A percentile compares a stretch with the other conserved stretches of the same genome.
Evolutionary conservation across 2,888 invertebrate genomes (phyloP).

Genomic region (Cosmorhoe ocellata): DNA sequence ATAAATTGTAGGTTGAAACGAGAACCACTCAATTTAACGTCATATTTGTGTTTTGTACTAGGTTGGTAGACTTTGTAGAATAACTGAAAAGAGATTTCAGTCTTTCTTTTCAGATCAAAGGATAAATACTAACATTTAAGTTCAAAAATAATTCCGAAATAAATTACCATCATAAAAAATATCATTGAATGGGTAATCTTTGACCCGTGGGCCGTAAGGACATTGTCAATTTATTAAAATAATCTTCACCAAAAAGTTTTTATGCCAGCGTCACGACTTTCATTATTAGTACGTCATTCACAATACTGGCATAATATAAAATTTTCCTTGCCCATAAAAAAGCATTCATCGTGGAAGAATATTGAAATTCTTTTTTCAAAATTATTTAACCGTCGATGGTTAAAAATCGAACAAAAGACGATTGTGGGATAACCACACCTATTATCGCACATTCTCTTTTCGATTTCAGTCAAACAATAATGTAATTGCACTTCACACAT

Average conservation of each 20-base stretch:
- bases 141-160: no score
- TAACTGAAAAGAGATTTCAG: no score
- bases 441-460: constrained; percentile 19
- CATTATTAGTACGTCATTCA: constrained; percentile 9
- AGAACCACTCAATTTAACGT: no score
- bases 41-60: no score
- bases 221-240: constrained; percentile 3
- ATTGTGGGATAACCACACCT: constrained; percentile 45
- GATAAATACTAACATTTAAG: no score
- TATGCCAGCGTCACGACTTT: constrained; percentile 48
- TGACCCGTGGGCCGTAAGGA: not conserved
- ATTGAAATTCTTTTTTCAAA: constrained; percentile 14
- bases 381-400: constrained; percentile 31
- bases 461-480: constrained; percentile 30
- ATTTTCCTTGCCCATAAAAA: constrained; percentile 1
- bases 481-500: constrained; percentile 28
- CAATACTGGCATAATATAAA: constrained; percentile 4
- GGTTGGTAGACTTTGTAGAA: no score
- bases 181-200: not conserved
- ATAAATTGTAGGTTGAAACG: no score
- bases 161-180: no score
- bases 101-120: no score
- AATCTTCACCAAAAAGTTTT: constrained; percentile 6
- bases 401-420: constrained; percentile 55
- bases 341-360: constrained; percentile 1